A percentile compares a stretch with the other conserved stretches of the same genome.
Evolutionary conservation across 2,888 invertebrate species (phyloP).

Genomic region (Hoplodrina ambigua): DNA sequence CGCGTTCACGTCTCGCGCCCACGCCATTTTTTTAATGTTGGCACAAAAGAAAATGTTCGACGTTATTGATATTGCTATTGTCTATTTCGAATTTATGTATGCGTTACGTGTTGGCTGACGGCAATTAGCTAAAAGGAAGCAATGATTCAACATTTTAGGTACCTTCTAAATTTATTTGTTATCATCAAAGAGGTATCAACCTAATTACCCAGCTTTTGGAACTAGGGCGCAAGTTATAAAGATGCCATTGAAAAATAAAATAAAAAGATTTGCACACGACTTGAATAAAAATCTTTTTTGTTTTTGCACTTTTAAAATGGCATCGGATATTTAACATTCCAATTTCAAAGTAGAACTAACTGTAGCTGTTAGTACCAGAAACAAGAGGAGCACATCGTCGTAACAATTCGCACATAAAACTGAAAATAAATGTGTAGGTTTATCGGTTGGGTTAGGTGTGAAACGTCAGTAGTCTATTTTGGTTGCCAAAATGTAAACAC

Average conservation of each 20-base stretch:
- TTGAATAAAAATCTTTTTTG: neutral
- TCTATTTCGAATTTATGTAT: conserved; percentile 56
- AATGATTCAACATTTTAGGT: conserved; percentile 22
- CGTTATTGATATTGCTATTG: conserved; percentile 50
- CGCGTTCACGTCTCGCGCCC: conserved; percentile 73
- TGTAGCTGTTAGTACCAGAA: neutral
- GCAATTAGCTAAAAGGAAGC: conserved; percentile 32
- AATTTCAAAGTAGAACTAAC: conserved; percentile 1
- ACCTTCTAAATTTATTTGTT: conserved; percentile 7
- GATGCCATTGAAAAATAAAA: neutral
- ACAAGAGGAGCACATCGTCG: neutral
- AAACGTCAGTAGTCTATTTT: conserved; percentile 52
- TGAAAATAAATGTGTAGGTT: neutral
- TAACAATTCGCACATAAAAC: conserved; percentile 9
- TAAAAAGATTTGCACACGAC: conserved; percentile 13
- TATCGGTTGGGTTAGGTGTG: conserved; percentile 4
- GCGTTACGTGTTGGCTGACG: conserved; percentile 36
- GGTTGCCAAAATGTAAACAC: conserved; percentile 59
- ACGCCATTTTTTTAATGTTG: conserved; percentile 73
- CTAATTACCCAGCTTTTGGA: neutral
- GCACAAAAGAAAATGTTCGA: conserved; percentile 59
- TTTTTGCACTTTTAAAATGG: neutral
- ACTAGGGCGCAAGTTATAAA: neutral
- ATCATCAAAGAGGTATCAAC: neutral
- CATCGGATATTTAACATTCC: neutral